Evolutionary conservation across 2,888 invertebrate species (phyloP).

Genomic region (Aporophyla lueneburgensis): DNA sequence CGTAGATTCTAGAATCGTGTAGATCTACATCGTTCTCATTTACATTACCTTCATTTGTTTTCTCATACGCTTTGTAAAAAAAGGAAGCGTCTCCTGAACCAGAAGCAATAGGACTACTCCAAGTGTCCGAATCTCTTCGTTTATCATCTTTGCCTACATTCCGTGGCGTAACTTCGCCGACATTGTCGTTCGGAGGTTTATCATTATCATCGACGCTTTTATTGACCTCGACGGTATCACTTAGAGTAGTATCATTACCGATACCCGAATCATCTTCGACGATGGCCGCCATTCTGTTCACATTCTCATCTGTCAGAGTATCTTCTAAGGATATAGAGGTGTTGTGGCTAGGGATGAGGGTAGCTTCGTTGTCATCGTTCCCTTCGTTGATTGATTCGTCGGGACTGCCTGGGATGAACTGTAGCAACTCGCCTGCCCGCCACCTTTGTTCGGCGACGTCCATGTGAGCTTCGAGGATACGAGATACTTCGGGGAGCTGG

Average conservation of each 20-base stretch:
- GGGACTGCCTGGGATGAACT: conserved; percentile 70
- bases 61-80: conserved; percentile 8
- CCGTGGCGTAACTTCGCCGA: conserved; percentile 23
- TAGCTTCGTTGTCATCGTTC: conserved; percentile 78
- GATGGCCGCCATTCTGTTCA: conserved; percentile 54
- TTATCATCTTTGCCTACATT: conserved; percentile 1
- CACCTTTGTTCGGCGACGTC: conserved; percentile 81
- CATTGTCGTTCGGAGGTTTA: conserved; percentile 8
- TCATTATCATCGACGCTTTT: conserved; percentile 27
- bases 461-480: conserved; percentile 83
- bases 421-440: conserved; percentile 76
- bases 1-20: conserved; percentile 39
- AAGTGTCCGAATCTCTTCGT: not conserved
- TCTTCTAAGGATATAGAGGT: conserved; percentile 79
- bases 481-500: conserved; percentile 86
- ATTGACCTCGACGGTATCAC: conserved; percentile 57
- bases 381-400: conserved; percentile 73
- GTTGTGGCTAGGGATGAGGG: conserved; percentile 78
- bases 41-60: conserved; percentile 13
- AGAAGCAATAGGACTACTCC: conserved; percentile 28
- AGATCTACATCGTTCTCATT: conserved; percentile 21
- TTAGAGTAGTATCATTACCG: conserved; percentile 66
- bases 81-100: conserved; percentile 31
- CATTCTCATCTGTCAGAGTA: conserved; percentile 80
- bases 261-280: conserved; percentile 70